Base-by-base conservation (phyloP, 2,888 invertebrate genomes). In the Crepidodera aurea region DNA sequence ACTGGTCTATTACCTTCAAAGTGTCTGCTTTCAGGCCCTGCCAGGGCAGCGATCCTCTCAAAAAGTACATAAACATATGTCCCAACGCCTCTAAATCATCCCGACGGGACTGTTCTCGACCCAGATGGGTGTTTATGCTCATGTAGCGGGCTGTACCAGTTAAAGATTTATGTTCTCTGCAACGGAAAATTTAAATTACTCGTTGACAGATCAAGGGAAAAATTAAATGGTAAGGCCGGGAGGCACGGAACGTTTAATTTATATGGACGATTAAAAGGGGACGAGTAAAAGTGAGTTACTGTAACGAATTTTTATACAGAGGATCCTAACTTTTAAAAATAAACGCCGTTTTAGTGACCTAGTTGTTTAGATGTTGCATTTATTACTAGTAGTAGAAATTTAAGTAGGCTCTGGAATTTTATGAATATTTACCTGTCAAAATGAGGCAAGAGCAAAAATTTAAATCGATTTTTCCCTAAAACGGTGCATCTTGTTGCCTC, bases 51-150 rank as follows among this genome's bases (percentile, higher is more conserved):
- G 96, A 96, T 78, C 99, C 99, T 78, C 98, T 90, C 83, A 99
- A 88, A 87, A 99, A 99, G 87, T 99, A 99, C 97, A 99, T 97
- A 86, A 99, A 98, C 99, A 99, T 99, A 86, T 99, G 98, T 71
- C 99, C 99, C 81, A 99, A 87, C 69, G 99, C 98, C 85, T 99
- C 99, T 83, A 99, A 86, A 85, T 99, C 99, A 85, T 99, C 99
- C 82, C 99, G 88, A 82, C 99, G 90, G 79, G 97, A 98, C 89
- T 99, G 99, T 86, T 99, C 99, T 88, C 97, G 96, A 78, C 99
- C 99, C 87, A 99, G 90, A 87, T 99, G 99, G 82, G 99, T 99
- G 84, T 99, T 99, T 85, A 99, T 99, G 85, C 98, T 98, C 99
- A 99, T 99, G 85, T 99, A 99, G 84, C 99, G 90, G 75, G 99